A percentile compares a stretch with the other conserved stretches of the same genome.
phyloP scores from a whole-genome alignment of 2,797 vertebrate genomes.

The Typhlichthys subterraneus region DNA sequence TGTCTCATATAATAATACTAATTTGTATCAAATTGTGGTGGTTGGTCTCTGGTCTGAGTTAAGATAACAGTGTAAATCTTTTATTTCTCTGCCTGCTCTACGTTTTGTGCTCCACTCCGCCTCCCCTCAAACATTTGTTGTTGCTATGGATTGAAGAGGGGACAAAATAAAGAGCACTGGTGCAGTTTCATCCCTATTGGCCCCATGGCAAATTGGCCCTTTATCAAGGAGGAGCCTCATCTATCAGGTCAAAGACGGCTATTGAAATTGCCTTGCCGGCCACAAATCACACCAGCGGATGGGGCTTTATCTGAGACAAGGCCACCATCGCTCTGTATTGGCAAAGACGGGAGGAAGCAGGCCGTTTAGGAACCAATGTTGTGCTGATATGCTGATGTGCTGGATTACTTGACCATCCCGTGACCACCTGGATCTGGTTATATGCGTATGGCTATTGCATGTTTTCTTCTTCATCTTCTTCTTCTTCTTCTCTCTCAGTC shows the following conservation, averaged over 20 bases:
- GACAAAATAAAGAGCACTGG: conserved; percentile 76
- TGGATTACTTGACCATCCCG: conserved; percentile 64
- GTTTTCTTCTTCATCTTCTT: conserved; percentile 12
- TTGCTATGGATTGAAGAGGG: conserved; percentile 64
- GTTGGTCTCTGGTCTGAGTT: conserved; percentile 18
- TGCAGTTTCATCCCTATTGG: conserved; percentile 78
- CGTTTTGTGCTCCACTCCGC: conserved; percentile 33
- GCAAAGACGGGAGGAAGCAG: conserved; percentile 65
- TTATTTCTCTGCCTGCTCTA: conserved; percentile 47
- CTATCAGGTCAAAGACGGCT: conserved; percentile 77
- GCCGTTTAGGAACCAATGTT: conserved; percentile 65
- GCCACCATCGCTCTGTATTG: conserved; percentile 76
- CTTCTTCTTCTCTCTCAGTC: conserved; percentile 8
- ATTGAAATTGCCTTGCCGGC: conserved; percentile 80
- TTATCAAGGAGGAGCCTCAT: conserved; percentile 78
- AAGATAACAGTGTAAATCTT: conserved; percentile 30
- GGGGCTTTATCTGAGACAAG: conserved; percentile 79
- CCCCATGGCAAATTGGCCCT: conserved; percentile 79
- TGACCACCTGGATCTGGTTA: conserved; percentile 61
- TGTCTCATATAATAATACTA: conserved; percentile 2
- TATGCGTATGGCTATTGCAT: conserved; percentile 22
- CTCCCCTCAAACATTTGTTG: conserved; percentile 42
- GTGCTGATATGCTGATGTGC: conserved; percentile 69
- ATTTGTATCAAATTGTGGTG: conserved; percentile 14
- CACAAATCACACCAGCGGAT: conserved; percentile 82